Percentiles rank a stretch among this genome's conserved stretches.
Conservation (phyloP, 35 echinoderm and acorn worm species). For the Stichopus chloronotus region DNA sequence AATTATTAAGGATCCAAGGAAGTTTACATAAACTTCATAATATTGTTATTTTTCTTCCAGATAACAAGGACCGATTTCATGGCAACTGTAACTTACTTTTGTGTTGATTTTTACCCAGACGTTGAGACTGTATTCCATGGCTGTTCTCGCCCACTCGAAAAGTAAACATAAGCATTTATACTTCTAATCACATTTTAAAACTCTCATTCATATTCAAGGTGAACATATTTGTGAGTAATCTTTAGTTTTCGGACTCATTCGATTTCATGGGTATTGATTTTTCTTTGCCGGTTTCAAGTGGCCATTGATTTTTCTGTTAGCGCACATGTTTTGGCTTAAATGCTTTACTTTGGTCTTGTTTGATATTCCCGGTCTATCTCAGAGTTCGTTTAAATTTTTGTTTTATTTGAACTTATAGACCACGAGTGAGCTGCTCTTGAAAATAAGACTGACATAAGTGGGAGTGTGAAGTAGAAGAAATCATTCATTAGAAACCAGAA, state of each 20-base stretch:
- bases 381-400: not conserved
- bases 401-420: too few species aligned
- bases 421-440: too few species aligned
- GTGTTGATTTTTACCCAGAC: not conserved
- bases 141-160: not conserved
- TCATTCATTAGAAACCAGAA: too few species aligned
- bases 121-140: not conserved
- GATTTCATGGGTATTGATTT: conserved; percentile 30
- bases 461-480: too few species aligned
- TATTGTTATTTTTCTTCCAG: too few species aligned
- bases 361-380: too few species aligned
- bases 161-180: not conserved
- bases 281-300: conserved; percentile 12
- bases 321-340: not conserved
- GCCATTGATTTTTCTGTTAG: conserved; percentile 41
- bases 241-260: conserved; percentile 32
- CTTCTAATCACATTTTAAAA: conserved; percentile 35
- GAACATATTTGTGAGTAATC: conserved; percentile 48
- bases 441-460: too few species aligned
- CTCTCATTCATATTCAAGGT: conserved; percentile 13
- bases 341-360: too few species aligned
- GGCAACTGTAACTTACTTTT: too few species aligned
- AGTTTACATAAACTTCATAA: too few species aligned
- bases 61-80: too few species aligned
- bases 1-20: too few species aligned